Percentiles rank a stretch among this genome's conserved stretches.
phyloP scores from a whole-genome alignment of 2,797 vertebrate genomes.

The Brachymystax lenok region DNA sequence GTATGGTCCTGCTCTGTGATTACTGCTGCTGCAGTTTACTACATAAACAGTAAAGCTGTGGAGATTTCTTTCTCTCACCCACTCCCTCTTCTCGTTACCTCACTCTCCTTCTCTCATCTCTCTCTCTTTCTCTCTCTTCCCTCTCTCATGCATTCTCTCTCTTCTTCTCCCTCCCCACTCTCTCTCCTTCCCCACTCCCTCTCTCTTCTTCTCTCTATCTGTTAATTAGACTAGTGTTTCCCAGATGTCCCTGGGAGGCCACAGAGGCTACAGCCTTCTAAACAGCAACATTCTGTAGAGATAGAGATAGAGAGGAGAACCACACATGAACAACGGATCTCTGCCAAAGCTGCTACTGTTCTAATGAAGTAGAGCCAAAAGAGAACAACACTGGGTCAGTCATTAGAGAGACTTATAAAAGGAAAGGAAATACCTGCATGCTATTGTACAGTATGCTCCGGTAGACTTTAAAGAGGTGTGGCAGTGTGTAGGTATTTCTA shows the following conservation, averaged over 20 bases:
- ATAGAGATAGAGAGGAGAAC: background rate
- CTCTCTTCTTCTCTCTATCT: conserved; percentile 42
- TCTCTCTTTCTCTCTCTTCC: background rate
- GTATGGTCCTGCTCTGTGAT: background rate
- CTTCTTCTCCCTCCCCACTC: background rate
- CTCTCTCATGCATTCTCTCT: background rate
- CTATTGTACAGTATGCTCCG: background rate
- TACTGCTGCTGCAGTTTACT: background rate
- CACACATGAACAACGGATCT: background rate
- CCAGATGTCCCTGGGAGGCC: conserved; percentile 66
- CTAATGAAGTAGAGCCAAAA: background rate
- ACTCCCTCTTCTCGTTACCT: background rate
- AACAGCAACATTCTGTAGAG: conserved; percentile 23
- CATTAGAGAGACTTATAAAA: background rate
- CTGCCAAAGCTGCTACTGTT: background rate
- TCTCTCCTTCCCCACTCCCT: background rate
- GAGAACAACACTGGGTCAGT: background rate
- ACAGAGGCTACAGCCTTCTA: conserved; percentile 46
- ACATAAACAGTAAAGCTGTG: background rate
- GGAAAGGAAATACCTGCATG: background rate
- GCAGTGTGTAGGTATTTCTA: background rate
- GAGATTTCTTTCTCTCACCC: background rate
- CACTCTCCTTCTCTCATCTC: conserved; percentile 8
- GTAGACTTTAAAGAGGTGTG: background rate
- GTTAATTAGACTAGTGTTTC: conserved; percentile 66